A percentile compares a stretch with the other conserved stretches of the same genome.
Evolutionary conservation across 2,113 vertebrate species (phyloP).

Genomic region (Morone chrysops): DNA sequence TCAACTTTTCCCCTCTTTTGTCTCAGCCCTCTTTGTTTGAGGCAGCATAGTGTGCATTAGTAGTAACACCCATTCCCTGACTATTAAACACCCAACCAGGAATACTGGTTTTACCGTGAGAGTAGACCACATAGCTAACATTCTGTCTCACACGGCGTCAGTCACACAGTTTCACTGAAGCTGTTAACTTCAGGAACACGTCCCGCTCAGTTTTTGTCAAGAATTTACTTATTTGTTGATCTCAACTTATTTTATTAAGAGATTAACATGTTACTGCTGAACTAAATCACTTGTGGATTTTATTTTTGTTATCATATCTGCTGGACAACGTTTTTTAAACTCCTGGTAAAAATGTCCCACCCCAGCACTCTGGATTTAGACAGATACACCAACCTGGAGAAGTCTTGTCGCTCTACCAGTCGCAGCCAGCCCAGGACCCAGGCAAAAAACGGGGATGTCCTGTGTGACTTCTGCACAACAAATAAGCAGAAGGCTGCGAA

Average conservation of each 20-base stretch:
- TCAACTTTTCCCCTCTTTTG: constrained; percentile 5
- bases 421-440: constrained; percentile 66
- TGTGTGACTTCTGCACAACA: constrained; percentile 94
- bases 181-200: constrained; percentile 40
- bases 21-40: constrained; percentile 30
- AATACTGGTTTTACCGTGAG: constrained; percentile 79
- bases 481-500: constrained; percentile 93
- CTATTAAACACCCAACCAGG: constrained; percentile 67
- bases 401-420: constrained; percentile 84
- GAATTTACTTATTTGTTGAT: neutral
- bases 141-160: constrained; percentile 69
- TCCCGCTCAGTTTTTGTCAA: neutral
- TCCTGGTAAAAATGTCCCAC: constrained; percentile 76
- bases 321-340: neutral
- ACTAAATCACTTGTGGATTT: constrained; percentile 23
- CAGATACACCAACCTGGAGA: constrained; percentile 82
- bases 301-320: neutral
- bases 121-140: constrained; percentile 75
- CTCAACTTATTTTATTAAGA: neutral
- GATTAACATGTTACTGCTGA: neutral
- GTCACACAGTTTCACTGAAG: constrained; percentile 79
- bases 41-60: constrained; percentile 1
- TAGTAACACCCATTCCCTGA: constrained; percentile 44
- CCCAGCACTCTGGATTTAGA: constrained; percentile 79
- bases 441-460: constrained; percentile 72